Base-by-base conservation (phyloP, 2,113 vertebrate species). In the Aegithalos caudatus region DNA sequence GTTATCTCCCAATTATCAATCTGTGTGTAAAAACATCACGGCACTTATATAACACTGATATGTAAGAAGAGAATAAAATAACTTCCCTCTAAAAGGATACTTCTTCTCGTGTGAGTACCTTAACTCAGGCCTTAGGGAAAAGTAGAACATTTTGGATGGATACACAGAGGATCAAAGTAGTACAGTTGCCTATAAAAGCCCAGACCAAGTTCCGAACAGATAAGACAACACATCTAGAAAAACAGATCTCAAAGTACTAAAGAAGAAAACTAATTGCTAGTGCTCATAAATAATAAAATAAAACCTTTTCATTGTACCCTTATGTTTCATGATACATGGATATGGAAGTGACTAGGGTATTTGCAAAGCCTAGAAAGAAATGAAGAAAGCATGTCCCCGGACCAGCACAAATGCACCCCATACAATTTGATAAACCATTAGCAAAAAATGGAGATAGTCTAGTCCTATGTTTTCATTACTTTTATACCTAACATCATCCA, bases 401-500 rank as follows among this genome's bases (percentile, higher is more conserved):
- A 70, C 13, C 79, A 66, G 38, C 57, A 72, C 25, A 79, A 91
- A 92, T 85, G 31, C 38, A 78, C 44, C 13, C 7, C 24, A 70
- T 38, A 14, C 11, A 56, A 89, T 70, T 87, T 82, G 42, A 94
- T 80, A 92, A 91, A 65, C 15, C 28, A 66, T 73, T 85, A 88
- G 35, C n/a, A 84, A 84, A 79, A 72, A 60, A 48, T 54, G 7
- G 54, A 89, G 53, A 31, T 64, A 79, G 62, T 62, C 35, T 81
- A 80, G 47, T 74, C 24, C 11, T 64, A 38, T 40, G 12, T 80
- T 96, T 94, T 92, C 40, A 58, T 93, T 95, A 78, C 51, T 93
- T 83, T 53, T 91, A 74, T 42, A 92, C n/a, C 66, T 73, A 95
- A 93, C 64, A 79, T 94, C 58, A 94, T 86, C 88, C 84, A 64